These are phyloP conservation scores for Spodoptera frugiperda DNA, from an alignment of 1,140 invertebrate genomes.

Conservation along the genomic window DNA sequence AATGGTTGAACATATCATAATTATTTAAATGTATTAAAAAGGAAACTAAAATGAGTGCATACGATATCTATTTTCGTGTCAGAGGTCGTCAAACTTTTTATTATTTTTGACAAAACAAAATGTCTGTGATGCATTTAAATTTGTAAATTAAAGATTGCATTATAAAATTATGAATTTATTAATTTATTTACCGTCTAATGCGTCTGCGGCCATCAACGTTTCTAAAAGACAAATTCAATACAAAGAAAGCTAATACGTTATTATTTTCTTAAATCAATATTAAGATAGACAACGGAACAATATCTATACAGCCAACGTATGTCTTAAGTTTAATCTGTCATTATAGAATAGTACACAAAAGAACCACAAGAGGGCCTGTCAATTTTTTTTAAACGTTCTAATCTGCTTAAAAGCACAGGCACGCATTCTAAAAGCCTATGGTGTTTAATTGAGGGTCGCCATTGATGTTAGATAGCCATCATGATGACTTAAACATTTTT, in stretches of 20 bases:
- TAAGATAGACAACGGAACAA: conserved; percentile 25
- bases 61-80: background rate
- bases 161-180: no score
- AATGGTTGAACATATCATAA: background rate
- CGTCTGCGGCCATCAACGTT: no score
- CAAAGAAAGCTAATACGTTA: conserved; percentile 1
- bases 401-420: conserved; percentile 63
- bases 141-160: no score
- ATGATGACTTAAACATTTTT: conserved; percentile 72
- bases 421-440: conserved; percentile 64
- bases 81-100: background rate
- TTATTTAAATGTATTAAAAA: background rate
- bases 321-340: conserved; percentile 44
- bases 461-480: conserved; percentile 63
- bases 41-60: no score
- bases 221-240: background rate
- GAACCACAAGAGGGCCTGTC: conserved; percentile 59
- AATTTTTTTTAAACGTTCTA: conserved; percentile 59
- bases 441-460: conserved; percentile 71
- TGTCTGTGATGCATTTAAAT: background rate
- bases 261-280: conserved; percentile 6
- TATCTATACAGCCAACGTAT: background rate
- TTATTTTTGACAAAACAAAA: background rate
- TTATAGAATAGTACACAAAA: conserved; percentile 46
- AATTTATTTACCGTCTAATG: no score